These are phyloP conservation scores for Siniperca undulata DNA, from an alignment of 2,797 vertebrate species.

Conservation along the genomic window DNA sequence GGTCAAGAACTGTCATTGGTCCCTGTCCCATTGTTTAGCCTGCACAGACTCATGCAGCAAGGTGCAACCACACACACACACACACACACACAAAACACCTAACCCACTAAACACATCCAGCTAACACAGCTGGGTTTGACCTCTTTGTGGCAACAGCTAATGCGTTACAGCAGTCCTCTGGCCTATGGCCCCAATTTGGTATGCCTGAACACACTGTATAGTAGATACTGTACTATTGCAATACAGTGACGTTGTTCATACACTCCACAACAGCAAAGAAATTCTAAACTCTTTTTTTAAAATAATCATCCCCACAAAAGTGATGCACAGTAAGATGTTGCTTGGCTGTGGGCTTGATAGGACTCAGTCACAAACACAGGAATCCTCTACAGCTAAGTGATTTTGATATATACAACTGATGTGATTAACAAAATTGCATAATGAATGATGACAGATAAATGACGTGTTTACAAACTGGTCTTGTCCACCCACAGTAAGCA, in stretches of 20 bases:
- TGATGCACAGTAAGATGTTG: not conserved
- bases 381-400: conserved; percentile 37
- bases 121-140: conserved; percentile 59
- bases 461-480: conserved; percentile 55
- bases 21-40: conserved; percentile 35
- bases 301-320: conserved; percentile 19
- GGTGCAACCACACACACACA: conserved; percentile 12
- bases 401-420: conserved; percentile 50
- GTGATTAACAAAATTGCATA: conserved; percentile 58
- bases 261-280: conserved; percentile 17
- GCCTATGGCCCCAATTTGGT: conserved; percentile 63
- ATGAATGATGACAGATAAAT: conserved; percentile 64
- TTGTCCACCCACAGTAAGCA: conserved; percentile 49
- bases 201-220: conserved; percentile 53
- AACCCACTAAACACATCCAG: conserved; percentile 30
- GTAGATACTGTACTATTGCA: conserved; percentile 18
- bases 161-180: conserved; percentile 66
- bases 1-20: conserved; percentile 42
- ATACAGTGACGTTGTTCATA: conserved; percentile 20
- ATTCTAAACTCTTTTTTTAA: conserved; percentile 21
- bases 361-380: conserved; percentile 15
- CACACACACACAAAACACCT: not conserved
- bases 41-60: conserved; percentile 16
- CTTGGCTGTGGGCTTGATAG: conserved; percentile 28
- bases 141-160: conserved; percentile 65